Conservation (phyloP, 1,140 invertebrate species). For the Anastrepha ludens region DNA sequence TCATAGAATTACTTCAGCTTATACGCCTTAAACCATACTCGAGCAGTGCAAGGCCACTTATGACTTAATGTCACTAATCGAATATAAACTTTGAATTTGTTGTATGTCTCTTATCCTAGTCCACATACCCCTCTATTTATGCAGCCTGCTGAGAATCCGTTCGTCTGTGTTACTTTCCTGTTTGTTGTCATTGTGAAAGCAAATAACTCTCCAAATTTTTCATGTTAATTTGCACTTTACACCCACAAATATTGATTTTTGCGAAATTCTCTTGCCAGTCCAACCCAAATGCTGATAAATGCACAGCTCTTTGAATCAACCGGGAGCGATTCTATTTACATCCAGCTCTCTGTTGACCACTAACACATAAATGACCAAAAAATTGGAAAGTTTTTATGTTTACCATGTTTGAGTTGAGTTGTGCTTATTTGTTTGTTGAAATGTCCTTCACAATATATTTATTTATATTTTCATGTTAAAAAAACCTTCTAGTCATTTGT, state of each 20-base stretch:
- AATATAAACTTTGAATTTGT: too few species aligned
- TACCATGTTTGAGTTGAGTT: constrained; percentile 16
- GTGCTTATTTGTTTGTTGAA: not conserved
- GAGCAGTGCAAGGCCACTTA: too few species aligned
- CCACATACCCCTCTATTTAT: too few species aligned
- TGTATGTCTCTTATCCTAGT: too few species aligned
- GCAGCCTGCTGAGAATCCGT: too few species aligned
- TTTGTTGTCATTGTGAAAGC: too few species aligned
- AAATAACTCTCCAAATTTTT: too few species aligned
- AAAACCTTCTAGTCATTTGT: not conserved
- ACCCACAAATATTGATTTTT: not conserved
- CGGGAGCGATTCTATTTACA: constrained; percentile 39
- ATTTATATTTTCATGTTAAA: not conserved
- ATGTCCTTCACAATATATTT: not conserved
- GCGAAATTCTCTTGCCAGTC: not conserved
- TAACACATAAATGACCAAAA: not conserved
- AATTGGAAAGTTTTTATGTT: constrained; percentile 40
- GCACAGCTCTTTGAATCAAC: not conserved
- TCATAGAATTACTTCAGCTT: too few species aligned
- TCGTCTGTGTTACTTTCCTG: too few species aligned
- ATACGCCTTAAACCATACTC: too few species aligned
- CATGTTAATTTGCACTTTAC: too few species aligned
- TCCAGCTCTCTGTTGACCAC: constrained; percentile 20
- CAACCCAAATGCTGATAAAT: not conserved
- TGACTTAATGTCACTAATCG: too few species aligned